Evolutionary conservation across 2,113 vertebrate genomes (phyloP).

Genomic region (Chrysemys picta): DNA sequence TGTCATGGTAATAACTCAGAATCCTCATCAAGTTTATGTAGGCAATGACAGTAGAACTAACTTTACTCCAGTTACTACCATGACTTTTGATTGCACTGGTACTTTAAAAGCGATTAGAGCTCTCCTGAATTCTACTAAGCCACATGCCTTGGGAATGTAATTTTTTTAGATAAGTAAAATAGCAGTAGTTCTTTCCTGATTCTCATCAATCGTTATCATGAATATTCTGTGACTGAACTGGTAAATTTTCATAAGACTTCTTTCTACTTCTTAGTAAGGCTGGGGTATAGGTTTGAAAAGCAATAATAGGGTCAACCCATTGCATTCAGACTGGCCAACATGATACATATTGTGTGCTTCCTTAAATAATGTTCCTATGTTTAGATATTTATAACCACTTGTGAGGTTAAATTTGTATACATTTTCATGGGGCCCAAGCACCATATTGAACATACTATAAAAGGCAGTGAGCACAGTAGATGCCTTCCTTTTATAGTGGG

Average conservation of each 20-base stretch:
- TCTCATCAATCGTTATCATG: background rate
- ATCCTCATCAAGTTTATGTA: background rate
- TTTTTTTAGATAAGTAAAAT: background rate
- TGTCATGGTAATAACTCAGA: background rate
- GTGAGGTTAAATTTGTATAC: background rate
- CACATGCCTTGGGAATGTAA: background rate
- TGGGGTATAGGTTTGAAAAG: background rate
- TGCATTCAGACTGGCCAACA: background rate
- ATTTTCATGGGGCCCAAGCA: background rate
- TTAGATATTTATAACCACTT: background rate
- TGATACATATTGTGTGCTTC: background rate
- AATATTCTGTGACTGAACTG: background rate
- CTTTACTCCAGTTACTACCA: background rate
- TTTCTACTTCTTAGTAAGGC: background rate
- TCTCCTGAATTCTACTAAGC: background rate
- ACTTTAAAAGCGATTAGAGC: background rate
- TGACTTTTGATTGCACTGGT: background rate
- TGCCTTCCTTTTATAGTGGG: background rate
- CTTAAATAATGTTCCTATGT: background rate
- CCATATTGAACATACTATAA: background rate
- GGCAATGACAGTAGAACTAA: background rate
- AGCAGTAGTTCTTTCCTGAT: background rate
- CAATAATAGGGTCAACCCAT: background rate
- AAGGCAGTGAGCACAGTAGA: background rate
- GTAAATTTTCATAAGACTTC: background rate